Evolutionary conservation across 2,888 invertebrate genomes (phyloP).

Genomic region (Chirona hameri): DNA sequence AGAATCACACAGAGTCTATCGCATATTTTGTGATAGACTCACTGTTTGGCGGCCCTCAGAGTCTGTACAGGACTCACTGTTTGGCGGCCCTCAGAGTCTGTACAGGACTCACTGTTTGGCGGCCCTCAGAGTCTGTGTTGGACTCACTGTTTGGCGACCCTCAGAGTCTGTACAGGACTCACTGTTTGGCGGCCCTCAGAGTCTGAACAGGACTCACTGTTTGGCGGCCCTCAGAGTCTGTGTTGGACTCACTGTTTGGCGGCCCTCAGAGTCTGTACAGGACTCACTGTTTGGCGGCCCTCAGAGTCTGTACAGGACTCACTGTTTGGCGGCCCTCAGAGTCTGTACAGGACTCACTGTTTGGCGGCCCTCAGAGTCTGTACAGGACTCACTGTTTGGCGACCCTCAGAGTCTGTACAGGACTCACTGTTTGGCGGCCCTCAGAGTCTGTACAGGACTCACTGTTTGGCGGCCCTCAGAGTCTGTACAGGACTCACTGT

Average conservation of each 20-base stretch:
- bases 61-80: too few relatives aligned
- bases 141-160: slow-evolving; percentile 40
- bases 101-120: slow-evolving; percentile 50
- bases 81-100: too few relatives aligned
- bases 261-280: slow-evolving; percentile 60
- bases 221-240: too few relatives aligned
- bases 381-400: slow-evolving; percentile 49
- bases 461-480: too few relatives aligned
- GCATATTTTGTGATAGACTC: too few relatives aligned
- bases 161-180: slow-evolving; percentile 40
- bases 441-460: slow-evolving; percentile 50
- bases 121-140: slow-evolving; percentile 63
- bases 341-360: slow-evolving; percentile 33
- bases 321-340: too few relatives aligned
- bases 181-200: slow-evolving; percentile 55
- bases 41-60: slow-evolving; percentile 55
- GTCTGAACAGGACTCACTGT: slow-evolving; percentile 45
- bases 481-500: slow-evolving; percentile 34
- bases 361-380: slow-evolving; percentile 63
- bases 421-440: slow-evolving; percentile 52
- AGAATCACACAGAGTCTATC: too few relatives aligned
- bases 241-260: slow-evolving; percentile 50
- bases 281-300: slow-evolving; percentile 57
- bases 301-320: too few relatives aligned
- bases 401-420: slow-evolving; percentile 43